Evolutionary conservation across 2,888 invertebrate species (phyloP), one percentile per base, ranked within the genome.

Genomic region (Cheilosia soror): DNA sequence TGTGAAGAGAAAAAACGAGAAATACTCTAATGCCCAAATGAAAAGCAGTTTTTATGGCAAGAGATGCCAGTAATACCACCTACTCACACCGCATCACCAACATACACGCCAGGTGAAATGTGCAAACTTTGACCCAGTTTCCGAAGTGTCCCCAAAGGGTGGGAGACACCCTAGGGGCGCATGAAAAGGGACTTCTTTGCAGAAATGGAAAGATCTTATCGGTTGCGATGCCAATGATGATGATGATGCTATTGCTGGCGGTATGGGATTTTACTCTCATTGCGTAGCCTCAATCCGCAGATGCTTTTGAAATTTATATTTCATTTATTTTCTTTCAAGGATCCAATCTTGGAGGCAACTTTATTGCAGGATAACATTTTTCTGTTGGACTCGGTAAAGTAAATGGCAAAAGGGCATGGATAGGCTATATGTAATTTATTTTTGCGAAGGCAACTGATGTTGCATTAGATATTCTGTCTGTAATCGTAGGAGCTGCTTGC

Each of bases 181-280:
- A 68, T 81, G 76, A 77, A 81, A 85, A 77, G 85, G 81, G 65
- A 68, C 63, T 72, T 83, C 63, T 77, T 71, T 76, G 29, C 47
- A 66, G 81, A 85, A 85, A 85, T 85, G 85, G 76, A 85, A 81
- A 85, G 85, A 85, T 85, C 85, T 85, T 85, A 85, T 85, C 85
- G 51, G 81, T 71, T 63, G 47, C 62, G 76, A 81, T 72, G 76
- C 71, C 80, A 81, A 72, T 71, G 73, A 73, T 65, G 75, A 65
- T 71, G 81, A 69, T 69, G 58, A 49, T 62, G 83, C 53, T 69
- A 76, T 37, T 58, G 82, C 31, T 47, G 69, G 55, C 40, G 77
- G 62, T 40, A 31, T 9, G 51, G 72, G 66, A 42, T 49, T 72
- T 66, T 55, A 49, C 65, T 80, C 79, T 84, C 79, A 84, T 79